Base-by-base conservation (phyloP, 2,113 vertebrate genomes). In the Lucifuga dentata region DNA sequence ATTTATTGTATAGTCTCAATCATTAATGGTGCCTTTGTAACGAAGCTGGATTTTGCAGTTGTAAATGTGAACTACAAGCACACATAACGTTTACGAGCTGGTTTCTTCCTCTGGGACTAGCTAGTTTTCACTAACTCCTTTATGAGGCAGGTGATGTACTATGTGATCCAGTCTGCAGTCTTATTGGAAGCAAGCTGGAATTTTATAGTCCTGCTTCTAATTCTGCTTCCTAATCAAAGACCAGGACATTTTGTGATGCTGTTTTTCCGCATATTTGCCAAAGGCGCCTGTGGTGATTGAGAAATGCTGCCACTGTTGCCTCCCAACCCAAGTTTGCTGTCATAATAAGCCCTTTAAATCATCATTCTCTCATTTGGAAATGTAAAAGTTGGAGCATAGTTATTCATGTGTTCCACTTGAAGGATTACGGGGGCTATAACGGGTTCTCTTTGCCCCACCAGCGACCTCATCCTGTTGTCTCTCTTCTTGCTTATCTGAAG, bases 401-500 rank as follows among this genome's bases (percentile, higher is more conserved):
- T 81, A 36, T 26, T 79, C 63, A 73, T n/a, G 29, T 41, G 73
- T 83, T 83, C 73, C 78, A 55, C 52, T 62, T 35, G 13, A 10
- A 35, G 24, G 21, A 52, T 15, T 39, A 11, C 17, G 15, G 44
- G 24, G 16, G 17, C 23, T 43, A 40, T 15, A 8, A 8, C 10
- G 33, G 10, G 50, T 52, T 29, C 33, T 60, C 23, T 57, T 48
- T 10, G 16, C 49, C 4, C 29, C 73, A 10, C 23, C 15, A 56
- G 48, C 52, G 44, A 41, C 46, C 38, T 85, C 52, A 41, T 67
- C 41, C 55, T 29, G 24, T 29, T 64, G 70, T 66, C 58, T 68
- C 49, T 51, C 32, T 12, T 55, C 35, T 10, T 13, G 55, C 33
- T 89, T 81, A 88, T 89, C 85, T 81, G 26, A 50, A 71, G 74